Evolutionary conservation across 2,797 vertebrate species (phyloP), one percentile per base, ranked within the genome.

Genomic region (Gila robusta): DNA sequence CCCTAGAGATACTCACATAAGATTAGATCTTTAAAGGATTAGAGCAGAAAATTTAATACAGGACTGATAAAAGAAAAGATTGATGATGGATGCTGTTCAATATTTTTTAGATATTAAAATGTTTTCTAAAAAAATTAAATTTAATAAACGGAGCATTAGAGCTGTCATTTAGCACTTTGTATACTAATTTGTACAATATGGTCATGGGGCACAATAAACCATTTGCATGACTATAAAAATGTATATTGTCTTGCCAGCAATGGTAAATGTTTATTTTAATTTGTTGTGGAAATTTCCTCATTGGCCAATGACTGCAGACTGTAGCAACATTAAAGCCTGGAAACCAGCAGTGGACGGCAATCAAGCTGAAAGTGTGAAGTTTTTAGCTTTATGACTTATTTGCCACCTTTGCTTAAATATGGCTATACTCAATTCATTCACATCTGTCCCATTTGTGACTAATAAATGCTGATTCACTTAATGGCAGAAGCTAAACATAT

Each of bases 221-320:
- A 59, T 41, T 77, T 86, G 26, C 44, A 47, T 14, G 44, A 32
- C 28, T 23, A 47, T 82, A 37, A 82, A 37, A 67, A 19, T 78
- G 11, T 23, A 71, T 23, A 39, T 37, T 56, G 39, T 11, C 32
- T 39, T 77, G 71, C 16, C 44, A 47, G 44, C 44, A 47, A 69
- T 17, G 32, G 71, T 76, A 67, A 86, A 76, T 76, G 59, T 47
- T 44, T 47, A 1, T 47, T 47, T 47, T 14, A 47, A 4, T 47
- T 4, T 47, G 41, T 44, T 47, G 12, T 14, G 44, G 44, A 47
- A 47, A 14, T 47, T 47, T 12, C 12, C 11, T 14, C 44, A 47
- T 47, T 47, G 44, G 44, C 44, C 44, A 47, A 14, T 14, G 44
- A 14, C 12, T 47, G 44, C 44, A 47, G 11, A 14, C 44, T 47